Evolutionary conservation across 1,140 invertebrate genomes (phyloP).

Genomic region (Drosophila mojavensis): DNA sequence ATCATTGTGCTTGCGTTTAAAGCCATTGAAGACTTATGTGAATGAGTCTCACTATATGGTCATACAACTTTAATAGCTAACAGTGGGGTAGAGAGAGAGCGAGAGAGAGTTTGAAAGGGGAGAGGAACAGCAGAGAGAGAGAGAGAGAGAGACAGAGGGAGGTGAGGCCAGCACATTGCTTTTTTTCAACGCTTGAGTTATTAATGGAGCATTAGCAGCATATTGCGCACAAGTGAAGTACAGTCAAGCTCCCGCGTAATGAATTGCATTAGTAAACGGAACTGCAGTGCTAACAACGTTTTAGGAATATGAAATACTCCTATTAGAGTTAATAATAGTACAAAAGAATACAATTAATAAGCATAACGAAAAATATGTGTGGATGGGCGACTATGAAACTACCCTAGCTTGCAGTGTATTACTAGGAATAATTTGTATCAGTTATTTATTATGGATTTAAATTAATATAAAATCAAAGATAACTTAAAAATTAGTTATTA

Average conservation of each 20-base stretch:
- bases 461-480: too few relatives aligned
- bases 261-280: slow-evolving; percentile 42
- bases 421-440: too few relatives aligned
- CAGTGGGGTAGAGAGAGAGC: slow-evolving; percentile 2
- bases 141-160: slow-evolving; percentile 1
- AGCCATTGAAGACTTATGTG: slow-evolving; percentile 25
- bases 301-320: slow-evolving; percentile 12
- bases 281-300: neutral
- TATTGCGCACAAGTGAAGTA: slow-evolving; percentile 47
- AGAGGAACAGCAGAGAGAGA: neutral
- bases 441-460: too few relatives aligned
- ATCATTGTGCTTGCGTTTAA: slow-evolving; percentile 28
- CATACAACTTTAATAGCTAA: slow-evolving; percentile 38
- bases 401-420: too few relatives aligned
- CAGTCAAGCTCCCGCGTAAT: slow-evolving; percentile 40
- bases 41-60: slow-evolving; percentile 45
- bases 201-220: slow-evolving; percentile 74
- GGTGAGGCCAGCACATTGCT: slow-evolving; percentile 13
- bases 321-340: neutral
- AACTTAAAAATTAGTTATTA: too few relatives aligned
- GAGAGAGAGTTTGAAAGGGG: neutral
- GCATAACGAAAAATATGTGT: neutral
- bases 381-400: too few relatives aligned
- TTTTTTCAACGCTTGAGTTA: slow-evolving; percentile 73
- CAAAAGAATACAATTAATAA: neutral